These are phyloP conservation scores for Ariopsis seemanni DNA, from an alignment of 2,113 vertebrate species.

Conservation along the genomic window DNA sequence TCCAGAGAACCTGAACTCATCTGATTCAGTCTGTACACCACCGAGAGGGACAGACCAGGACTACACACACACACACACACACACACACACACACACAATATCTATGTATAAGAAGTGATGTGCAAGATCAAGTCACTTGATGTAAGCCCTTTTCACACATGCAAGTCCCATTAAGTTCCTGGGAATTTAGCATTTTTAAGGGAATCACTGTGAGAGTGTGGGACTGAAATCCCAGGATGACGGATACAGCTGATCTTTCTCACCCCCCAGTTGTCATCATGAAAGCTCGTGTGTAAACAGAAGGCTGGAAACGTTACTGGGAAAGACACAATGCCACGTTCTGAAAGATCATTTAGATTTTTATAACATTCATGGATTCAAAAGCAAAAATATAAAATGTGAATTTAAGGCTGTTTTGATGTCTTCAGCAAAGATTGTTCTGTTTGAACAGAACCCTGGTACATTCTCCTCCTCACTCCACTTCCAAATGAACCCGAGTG, in stretches of 20 bases:
- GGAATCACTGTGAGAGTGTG: no score
- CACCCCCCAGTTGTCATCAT: no score
- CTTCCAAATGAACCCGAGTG: neutral
- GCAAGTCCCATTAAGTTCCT: no score
- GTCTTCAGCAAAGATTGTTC: neutral
- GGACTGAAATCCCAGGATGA: no score
- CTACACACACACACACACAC: conserved; percentile 50
- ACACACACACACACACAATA: neutral
- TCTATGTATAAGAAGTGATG: neutral
- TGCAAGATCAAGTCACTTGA: neutral
- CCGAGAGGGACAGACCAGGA: conserved; percentile 66
- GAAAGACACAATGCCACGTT: neutral
- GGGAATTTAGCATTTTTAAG: no score
- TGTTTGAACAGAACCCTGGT: neutral
- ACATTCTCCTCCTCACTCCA: neutral
- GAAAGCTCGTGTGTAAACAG: no score
- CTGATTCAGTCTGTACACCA: conserved; percentile 69
- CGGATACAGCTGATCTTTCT: no score
- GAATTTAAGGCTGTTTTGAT: neutral
- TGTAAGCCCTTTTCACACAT: neutral
- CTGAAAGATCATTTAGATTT: neutral
- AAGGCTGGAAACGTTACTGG: no score
- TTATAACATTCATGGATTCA: neutral
- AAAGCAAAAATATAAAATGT: neutral
- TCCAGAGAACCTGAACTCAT: conserved; percentile 74